These are phyloP conservation scores for Clostera curtula DNA, from an alignment of 2,888 invertebrate species.

Conservation along the genomic window DNA sequence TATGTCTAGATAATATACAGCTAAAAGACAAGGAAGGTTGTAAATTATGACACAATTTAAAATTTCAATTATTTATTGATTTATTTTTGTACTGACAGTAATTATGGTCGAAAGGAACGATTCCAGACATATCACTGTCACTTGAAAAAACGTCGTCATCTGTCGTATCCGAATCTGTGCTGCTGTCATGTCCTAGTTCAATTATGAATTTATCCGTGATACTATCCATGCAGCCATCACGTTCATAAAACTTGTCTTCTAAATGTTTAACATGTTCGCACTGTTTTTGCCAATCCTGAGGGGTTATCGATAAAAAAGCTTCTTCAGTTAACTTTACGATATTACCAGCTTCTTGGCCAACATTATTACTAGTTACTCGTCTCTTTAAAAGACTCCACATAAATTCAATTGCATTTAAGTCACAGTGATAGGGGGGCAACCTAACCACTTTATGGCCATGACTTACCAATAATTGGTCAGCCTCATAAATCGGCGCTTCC, in stretches of 20 bases:
- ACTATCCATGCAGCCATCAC: not conserved
- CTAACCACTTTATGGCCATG: too few species aligned
- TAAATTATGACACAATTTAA: too few species aligned
- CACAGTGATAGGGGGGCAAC: too few species aligned
- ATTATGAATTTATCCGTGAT: not conserved
- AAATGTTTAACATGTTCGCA: conserved; percentile 6
- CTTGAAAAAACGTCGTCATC: too few species aligned
- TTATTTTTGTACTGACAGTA: too few species aligned
- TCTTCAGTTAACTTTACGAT: conserved; percentile 6
- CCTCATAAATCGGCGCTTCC: conserved; percentile 14
- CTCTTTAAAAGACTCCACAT: conserved; percentile 18
- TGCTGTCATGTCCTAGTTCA: not conserved
- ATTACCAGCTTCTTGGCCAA: conserved; percentile 11
- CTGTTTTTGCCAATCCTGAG: conserved; percentile 9
- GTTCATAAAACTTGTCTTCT: not conserved
- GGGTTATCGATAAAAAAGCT: conserved; percentile 7
- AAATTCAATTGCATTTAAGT: conserved; percentile 13
- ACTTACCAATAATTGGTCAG: conserved; percentile 13
- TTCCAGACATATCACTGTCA: too few species aligned
- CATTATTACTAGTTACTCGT: conserved; percentile 11
- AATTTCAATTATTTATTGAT: too few species aligned
- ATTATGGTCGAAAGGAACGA: too few species aligned
- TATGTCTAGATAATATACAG: too few species aligned
- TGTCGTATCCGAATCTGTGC: not conserved
- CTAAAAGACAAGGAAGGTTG: too few species aligned